Evolutionary conservation across 2,888 invertebrate genomes (phyloP).

Genomic region (Amphipoea lucens): DNA sequence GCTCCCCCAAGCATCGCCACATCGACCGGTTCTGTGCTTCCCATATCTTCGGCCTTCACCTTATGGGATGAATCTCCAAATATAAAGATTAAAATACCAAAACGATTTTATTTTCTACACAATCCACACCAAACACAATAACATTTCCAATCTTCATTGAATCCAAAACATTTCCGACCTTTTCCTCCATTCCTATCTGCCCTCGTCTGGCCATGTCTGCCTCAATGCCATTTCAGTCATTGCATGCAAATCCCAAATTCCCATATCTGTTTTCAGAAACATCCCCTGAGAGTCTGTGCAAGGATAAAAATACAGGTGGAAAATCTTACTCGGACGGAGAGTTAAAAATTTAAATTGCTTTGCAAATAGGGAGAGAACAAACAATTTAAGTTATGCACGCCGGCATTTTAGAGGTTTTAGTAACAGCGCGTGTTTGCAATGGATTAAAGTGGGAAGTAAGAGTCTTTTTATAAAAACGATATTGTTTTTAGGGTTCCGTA

Average conservation of each 20-base stretch:
- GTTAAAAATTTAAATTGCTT: conserved; percentile 48
- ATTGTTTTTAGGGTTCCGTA: not conserved
- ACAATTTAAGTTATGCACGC: conserved; percentile 43
- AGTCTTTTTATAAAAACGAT: not conserved
- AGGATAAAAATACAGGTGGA: conserved; percentile 33
- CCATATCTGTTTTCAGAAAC: conserved; percentile 45
- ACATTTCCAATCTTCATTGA: conserved; percentile 8
- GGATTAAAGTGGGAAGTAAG: not conserved
- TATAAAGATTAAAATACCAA: not conserved
- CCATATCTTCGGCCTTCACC: not conserved
- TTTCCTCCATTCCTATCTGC: not conserved
- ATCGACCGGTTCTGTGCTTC: too few species aligned
- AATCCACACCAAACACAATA: not conserved
- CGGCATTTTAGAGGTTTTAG: conserved; percentile 7
- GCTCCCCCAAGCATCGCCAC: not conserved
- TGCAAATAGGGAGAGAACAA: conserved; percentile 23
- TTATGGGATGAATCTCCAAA: not conserved
- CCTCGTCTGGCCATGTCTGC: not conserved
- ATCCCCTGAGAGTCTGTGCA: conserved; percentile 26
- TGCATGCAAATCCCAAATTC: conserved; percentile 54
- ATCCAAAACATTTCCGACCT: not conserved
- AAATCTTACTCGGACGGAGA: conserved; percentile 10
- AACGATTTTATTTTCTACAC: not conserved
- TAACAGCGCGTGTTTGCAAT: not conserved
- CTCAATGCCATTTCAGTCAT: conserved; percentile 12